Evolutionary conservation across 2,113 vertebrate genomes (phyloP).

Genomic region (Zosterops pallidus): DNA sequence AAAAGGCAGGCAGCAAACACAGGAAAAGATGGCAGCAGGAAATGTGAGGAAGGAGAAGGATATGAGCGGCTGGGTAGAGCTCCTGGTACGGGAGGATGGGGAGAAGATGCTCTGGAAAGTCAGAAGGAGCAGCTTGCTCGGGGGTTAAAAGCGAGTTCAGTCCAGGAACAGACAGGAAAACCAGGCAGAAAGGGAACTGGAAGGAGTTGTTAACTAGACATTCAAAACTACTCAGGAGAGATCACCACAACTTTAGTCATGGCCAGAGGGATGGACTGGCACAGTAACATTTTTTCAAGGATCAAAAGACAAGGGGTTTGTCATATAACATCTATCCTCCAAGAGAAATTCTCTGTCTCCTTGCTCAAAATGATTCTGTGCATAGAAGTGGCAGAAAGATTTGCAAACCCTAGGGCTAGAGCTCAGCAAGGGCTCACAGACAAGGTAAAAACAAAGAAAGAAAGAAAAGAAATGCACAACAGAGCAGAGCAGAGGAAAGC

Average conservation of each 20-base stretch:
- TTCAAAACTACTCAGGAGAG: slow-evolving; percentile 57
- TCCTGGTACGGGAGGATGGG: neutral
- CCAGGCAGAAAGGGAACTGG: slow-evolving; percentile 35
- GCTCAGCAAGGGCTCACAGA: neutral
- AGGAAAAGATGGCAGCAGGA: neutral
- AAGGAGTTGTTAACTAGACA: slow-evolving; percentile 64
- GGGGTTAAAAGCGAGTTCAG: slow-evolving; percentile 37
- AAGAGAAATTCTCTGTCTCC: neutral
- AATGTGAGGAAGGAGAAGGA: neutral
- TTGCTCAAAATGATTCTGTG: neutral
- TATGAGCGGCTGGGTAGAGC: neutral
- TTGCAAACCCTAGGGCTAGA: neutral
- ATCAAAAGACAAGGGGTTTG: slow-evolving; percentile 38
- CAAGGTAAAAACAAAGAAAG: neutral
- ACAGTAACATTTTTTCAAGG: slow-evolving; percentile 56
- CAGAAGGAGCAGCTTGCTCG: neutral
- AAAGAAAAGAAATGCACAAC: neutral
- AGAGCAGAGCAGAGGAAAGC: neutral
- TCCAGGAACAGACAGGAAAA: slow-evolving; percentile 57
- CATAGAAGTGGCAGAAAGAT: neutral
- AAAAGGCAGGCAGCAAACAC: neutral
- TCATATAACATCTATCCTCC: neutral
- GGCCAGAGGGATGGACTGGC: slow-evolving; percentile 55
- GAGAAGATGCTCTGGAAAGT: neutral
- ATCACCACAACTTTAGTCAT: slow-evolving; percentile 62